Base-by-base conservation (phyloP, 2,888 invertebrate genomes). In the Axea sp. region DNA sequence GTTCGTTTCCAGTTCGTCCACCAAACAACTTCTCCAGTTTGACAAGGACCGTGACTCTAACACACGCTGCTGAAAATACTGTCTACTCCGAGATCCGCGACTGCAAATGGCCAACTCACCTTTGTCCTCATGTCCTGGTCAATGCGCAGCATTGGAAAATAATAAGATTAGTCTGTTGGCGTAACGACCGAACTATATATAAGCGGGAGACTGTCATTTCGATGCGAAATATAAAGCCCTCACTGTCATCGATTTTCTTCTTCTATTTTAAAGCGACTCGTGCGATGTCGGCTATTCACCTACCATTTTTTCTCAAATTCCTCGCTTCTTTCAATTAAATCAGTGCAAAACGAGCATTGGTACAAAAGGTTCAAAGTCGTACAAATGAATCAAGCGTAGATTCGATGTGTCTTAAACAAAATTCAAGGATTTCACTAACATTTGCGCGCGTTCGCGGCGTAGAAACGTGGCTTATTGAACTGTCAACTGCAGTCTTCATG, bases 61-160 rank as follows among this genome's bases (percentile, higher is more conserved):
- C 14, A 37, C 37, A 57, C 57, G 57, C 45, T 31, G 6, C 39
- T 31, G 24, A 30, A 30, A 62, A 62, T 33, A 45, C 57, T 37
- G 37, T 57, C 59, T 57, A 62, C 57, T 43, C 45, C 55, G 33
- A 51, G 47, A 49, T 72, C 59, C 64, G 72, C 73, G 75, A 80
- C 73, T 68, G 76, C 53, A 60, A 76, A 47, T 24, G 71, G 76
- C 75, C 76, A 76, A 84, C 88, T 87, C 84, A 89, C 89, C 88
- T 89, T 89, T 76, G 89, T 89, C 81, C 89, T 87, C 77, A 88
- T 86, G 84, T 89, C 89, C 89, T 89, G 82, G 68, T 79, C 78
- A 73, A 77, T 71, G 67, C 75, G 73, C 68, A 77, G 75, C 75
- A 73, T 74, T 69, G 68, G 57, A 76, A 79, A 80, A 81, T 81